Evolutionary conservation across 2,113 vertebrate genomes (phyloP).

Genomic region (Ailurus styani): DNA sequence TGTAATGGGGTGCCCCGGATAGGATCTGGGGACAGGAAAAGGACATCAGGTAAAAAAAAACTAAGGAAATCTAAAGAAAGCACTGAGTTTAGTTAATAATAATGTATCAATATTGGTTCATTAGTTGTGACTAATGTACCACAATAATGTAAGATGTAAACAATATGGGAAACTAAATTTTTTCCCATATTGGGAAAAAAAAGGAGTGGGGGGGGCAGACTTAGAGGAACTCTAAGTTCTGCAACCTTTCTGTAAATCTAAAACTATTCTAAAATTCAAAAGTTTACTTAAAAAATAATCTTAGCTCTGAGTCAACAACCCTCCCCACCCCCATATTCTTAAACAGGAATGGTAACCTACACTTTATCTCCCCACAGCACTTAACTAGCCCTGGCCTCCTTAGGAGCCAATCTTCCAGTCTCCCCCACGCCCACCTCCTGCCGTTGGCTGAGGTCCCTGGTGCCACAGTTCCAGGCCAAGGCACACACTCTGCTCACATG

Average conservation of each 20-base stretch:
- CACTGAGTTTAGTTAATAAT: neutral
- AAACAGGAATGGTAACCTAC: neutral
- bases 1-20: neutral
- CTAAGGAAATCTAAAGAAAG: neutral
- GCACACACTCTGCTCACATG: neutral
- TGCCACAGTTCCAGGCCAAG: neutral
- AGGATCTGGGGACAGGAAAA: neutral
- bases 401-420: neutral
- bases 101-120: neutral
- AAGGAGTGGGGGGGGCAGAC: accelerated
- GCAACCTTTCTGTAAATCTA: neutral
- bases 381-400: neutral
- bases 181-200: neutral
- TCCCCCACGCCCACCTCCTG: neutral
- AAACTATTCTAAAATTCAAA: neutral
- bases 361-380: neutral
- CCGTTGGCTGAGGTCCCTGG: neutral
- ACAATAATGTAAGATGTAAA: neutral
- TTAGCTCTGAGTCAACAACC: neutral
- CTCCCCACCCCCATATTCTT: neutral
- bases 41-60: neutral
- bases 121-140: neutral
- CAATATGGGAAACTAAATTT: neutral
- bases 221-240: neutral
- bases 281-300: neutral